Evolutionary conservation across 2,113 vertebrate species (phyloP).

Genomic region (Probosciger aterrimus): DNA sequence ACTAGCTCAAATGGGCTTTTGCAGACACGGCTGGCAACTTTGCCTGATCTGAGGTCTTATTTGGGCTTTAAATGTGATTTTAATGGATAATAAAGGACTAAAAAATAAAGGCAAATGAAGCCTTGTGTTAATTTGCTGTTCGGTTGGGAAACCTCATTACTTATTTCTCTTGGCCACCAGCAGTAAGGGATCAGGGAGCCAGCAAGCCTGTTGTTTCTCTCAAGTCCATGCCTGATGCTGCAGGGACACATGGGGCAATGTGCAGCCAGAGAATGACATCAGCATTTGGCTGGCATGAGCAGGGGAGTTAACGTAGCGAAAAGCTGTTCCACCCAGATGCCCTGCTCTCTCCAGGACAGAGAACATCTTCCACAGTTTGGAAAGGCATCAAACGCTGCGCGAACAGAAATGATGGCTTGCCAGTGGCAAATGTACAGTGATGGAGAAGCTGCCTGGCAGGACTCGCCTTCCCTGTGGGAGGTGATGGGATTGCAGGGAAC

Average conservation of each 20-base stretch:
- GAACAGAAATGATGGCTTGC: not conserved
- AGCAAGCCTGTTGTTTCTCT: not conserved
- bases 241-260: not conserved
- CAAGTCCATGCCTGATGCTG: not conserved
- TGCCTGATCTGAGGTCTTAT: not conserved
- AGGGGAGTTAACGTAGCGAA: not conserved
- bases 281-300: not conserved
- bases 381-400: not conserved
- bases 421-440: not conserved
- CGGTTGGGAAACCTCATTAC: not conserved
- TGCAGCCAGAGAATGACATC: not conserved
- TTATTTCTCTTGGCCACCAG: not conserved
- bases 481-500: not conserved
- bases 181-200: not conserved
- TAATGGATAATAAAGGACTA: not conserved
- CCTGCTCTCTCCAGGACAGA: not conserved
- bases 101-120: not conserved
- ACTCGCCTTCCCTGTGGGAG: not conserved
- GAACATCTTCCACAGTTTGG: slow-evolving; percentile 12
- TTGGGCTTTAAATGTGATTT: slow-evolving; percentile 3
- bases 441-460: not conserved
- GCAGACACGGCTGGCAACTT: not conserved
- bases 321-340: not conserved
- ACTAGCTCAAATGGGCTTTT: slow-evolving; percentile 1
- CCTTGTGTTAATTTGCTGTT: not conserved